Base-by-base conservation (phyloP, 2,888 invertebrate genomes). In the Machimus rusticus region DNA sequence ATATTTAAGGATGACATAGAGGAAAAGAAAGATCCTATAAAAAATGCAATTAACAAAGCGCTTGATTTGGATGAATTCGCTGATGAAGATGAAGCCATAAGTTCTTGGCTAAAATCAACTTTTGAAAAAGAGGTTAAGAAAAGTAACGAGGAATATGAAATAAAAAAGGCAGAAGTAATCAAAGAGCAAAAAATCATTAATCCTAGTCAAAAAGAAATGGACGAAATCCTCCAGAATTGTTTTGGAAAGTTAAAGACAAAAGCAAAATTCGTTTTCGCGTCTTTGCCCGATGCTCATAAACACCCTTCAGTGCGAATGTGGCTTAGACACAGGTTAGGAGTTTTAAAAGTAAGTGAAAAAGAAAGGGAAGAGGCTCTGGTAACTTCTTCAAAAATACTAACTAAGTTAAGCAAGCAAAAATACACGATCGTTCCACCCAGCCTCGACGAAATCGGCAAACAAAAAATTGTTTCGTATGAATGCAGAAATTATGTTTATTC, bases 241-340 rank as follows among this genome's bases (percentile, higher is more conserved):
- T 87, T 92, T 2, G 74, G 89, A 3, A 88, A 89, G 43, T 89
- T 92, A 74, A 89, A 89, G 6, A 78, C 90, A 84, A 90, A 92
- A 89, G 90, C 89, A 3, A 91, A 91, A 39, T 92, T 89, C 88
- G 90, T 93, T 0, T 74, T 92, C 46, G 92, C 91, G 14, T 90
- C 91, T 2, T 55, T 92, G 74, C 92, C 91, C 0, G 89, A 91
- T 37, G 91, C 91, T 0, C 89, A 91, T 51, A 89, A 89, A 2
- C 87, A 90, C 16, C 92, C 92, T 0, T 66, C 90, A 3, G 88
- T 92, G 1, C 87, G 90, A 12, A 90, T 91, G 37, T 93, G 91
- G 91, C 84, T 87, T 0, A 91, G 92, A 0, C 92, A 90, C 78
- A 92, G 92, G 3, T 90, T 91, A 34, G 88, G 0, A 91, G 2